Evolutionary conservation across 2,797 vertebrate species (phyloP), one percentile per base, ranked within the genome.

Genomic region (Tokudaia muenninki): DNA sequence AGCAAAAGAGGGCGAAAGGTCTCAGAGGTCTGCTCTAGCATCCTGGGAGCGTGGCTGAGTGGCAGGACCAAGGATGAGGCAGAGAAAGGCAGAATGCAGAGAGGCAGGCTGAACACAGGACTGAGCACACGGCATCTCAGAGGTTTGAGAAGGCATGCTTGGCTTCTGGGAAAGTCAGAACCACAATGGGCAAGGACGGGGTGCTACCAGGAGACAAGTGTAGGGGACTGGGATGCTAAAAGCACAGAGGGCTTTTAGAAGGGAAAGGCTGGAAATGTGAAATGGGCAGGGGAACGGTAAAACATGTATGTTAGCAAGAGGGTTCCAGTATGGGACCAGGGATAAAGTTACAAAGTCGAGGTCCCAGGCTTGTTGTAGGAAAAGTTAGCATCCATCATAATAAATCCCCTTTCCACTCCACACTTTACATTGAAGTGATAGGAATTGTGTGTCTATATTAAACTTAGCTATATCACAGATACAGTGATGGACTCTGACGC

Each of bases 381-480:
- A 83, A 93, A 74, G 72, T 63, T 92, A 91, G 70, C 8, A 41
- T 8, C 86, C 72, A 47, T 47, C 26, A 31, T 79, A 29, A 87
- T 22, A 93, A 94, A 55, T 6, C 9, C 63, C 16, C 44, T 70
- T 87, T 57, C 72, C 3, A 34, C 57, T 7, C 82, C 61, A 44
- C 70, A 75, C 17, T 26, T 57, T 79, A 65, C 80, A 92, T 14
- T 81, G 29, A 72, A 19, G 41, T 8, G 61, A 19, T 94, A 26
- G 21, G 41, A 92, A 92, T 0, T 37, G 55, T 50, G 87, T 74
- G 93, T 75, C 91, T 93, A 67, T 44, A 67, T 24, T 90, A 65
- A 79, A 17, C 12, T 78, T 17, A 26, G 2, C 37, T 41, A 34
- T 26, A 37, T 87, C 47, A 55, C 61, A 77, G n/a, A 10, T 29